Percentiles rank a stretch among this genome's conserved stretches.
phyloP scores from a whole-genome alignment of 1,140 invertebrate genomes.

The Hestina assimilis region DNA sequence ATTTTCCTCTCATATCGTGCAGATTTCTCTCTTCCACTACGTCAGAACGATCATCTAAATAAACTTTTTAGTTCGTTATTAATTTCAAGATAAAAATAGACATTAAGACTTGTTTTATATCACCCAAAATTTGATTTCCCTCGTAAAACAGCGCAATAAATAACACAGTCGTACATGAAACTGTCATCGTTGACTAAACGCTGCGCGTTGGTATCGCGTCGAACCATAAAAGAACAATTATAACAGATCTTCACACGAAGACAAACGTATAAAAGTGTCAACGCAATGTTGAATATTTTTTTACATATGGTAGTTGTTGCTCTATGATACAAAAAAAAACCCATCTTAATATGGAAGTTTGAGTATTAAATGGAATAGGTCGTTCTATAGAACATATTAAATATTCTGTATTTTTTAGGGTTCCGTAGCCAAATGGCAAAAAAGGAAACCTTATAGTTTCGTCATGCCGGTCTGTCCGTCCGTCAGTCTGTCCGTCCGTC shows the following conservation, averaged over 20 bases:
- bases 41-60: too few relatives aligned
- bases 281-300: conserved; percentile 40
- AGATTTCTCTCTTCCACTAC: too few relatives aligned
- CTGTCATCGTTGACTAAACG: conserved; percentile 53
- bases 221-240: conserved; percentile 59
- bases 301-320: conserved; percentile 43
- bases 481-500: too few relatives aligned
- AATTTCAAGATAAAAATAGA: conserved; percentile 10
- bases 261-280: conserved; percentile 53
- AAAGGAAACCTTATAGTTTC: neutral
- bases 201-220: conserved; percentile 52
- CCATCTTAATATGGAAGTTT: conserved; percentile 7
- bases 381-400: neutral
- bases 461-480: too few relatives aligned
- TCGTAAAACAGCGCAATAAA: conserved; percentile 34
- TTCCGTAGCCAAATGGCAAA: neutral
- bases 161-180: conserved; percentile 45
- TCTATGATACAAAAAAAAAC: conserved; percentile 11
- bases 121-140: conserved; percentile 29
- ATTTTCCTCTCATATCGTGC: too few relatives aligned
- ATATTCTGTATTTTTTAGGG: neutral
- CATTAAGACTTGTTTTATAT: conserved; percentile 1
- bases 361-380: neutral
- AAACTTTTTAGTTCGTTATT: too few relatives aligned
- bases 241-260: conserved; percentile 56